These are phyloP conservation scores for Chamaetylas fuelleborni DNA, from an alignment of 2,113 vertebrate genomes.

Conservation along the genomic window DNA sequence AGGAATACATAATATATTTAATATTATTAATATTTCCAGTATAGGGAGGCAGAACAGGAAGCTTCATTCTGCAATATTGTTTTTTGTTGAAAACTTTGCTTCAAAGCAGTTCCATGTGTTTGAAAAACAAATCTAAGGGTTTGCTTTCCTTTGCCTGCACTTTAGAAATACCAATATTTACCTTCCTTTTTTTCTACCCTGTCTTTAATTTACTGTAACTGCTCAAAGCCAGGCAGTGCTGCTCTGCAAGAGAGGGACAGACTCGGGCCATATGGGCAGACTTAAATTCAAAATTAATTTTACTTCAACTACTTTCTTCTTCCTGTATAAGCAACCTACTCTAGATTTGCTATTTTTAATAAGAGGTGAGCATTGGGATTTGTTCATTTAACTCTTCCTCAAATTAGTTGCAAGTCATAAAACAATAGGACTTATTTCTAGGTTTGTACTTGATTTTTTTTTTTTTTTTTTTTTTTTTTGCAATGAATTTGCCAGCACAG, in stretches of 20 bases:
- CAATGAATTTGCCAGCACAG: not conserved
- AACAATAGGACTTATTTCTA: not conserved
- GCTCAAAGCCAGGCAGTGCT: not conserved
- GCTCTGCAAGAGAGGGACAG: not conserved
- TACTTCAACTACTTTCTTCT: not conserved
- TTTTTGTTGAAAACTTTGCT: not conserved
- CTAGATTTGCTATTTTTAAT: not conserved
- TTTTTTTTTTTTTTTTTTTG: not conserved
- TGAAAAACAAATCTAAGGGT: not conserved
- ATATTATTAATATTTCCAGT: not conserved
- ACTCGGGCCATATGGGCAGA: not conserved
- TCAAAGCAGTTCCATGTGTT: not conserved
- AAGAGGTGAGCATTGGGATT: not conserved
- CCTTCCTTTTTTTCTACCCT: not conserved
- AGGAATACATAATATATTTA: no score
- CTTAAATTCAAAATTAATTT: not conserved
- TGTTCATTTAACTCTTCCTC: not conserved
- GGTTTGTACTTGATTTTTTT: not conserved
- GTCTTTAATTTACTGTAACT: not conserved
- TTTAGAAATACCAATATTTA: conserved; percentile 37
- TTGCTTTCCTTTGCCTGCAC: not conserved
- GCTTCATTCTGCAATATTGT: not conserved
- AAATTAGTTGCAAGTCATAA: not conserved
- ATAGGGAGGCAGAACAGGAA: not conserved
- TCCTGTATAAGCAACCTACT: not conserved